Base-by-base conservation (phyloP, 2,888 invertebrate genomes). In the Drosophila lutescens region DNA sequence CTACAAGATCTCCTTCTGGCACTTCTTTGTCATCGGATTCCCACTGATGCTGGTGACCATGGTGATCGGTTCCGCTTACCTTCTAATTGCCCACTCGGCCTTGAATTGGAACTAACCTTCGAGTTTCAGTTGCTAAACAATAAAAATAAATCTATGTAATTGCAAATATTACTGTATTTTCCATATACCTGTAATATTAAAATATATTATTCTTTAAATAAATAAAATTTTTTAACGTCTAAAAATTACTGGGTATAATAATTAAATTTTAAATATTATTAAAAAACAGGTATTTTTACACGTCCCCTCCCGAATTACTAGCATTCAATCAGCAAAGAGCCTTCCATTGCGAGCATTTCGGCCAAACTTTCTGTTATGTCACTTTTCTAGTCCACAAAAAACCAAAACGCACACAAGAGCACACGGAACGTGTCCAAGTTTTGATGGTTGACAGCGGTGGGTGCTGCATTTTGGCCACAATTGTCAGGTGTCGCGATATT, bases 1-100 rank as follows among this genome's bases (percentile, higher is more conserved):
- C 2, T 97, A 97, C 91, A 93, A 95, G 77, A 95, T 98, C 87
- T 94, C 95, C 0, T 98, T 98, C 90, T 92, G 95, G 84, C 94
- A 96, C 80, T 98, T 97, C 93, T 96, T 97, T 90, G 95, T 95
- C 20, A 80, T 97, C 65, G 97, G 97, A 4, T 96, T 97, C 89
- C 97, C 98, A 0, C 93, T 97, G 60, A 96, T 96, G 95, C 86
- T 97, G 0, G 93, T 95, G 0, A 95, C 95, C 57, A 93, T 95
- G 0, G 51, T 94, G 0, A 93, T 95, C 0, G 94, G 95, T 0
- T 94, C 95, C 0, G 91, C 93, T 0, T 97, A 97, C 89, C 92
- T 97, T 2, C 89, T 96, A 34, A 65, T 96, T 0, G 95, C 95
- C 56, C 96, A 97, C 85, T 94, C 95, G 13, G 90, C 93, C 0